phyloP scores from a whole-genome alignment of 1,140 invertebrate species.

The Nasonia longicornis region DNA sequence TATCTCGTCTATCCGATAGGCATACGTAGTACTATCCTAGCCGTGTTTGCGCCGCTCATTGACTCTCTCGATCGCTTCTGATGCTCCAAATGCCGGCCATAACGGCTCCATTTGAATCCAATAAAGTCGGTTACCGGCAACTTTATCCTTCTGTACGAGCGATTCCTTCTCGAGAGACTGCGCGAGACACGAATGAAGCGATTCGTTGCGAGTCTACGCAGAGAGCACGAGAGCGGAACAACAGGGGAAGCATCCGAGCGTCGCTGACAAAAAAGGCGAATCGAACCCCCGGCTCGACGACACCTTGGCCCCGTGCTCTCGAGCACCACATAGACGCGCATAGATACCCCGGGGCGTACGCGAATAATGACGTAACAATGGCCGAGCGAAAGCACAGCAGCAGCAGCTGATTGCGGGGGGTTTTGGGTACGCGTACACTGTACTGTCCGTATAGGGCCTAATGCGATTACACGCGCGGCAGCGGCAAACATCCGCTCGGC shows the following conservation, averaged over 20 bases:
- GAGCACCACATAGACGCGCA: not conserved
- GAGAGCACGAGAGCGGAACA: too few species aligned
- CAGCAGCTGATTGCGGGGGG: constrained; percentile 60
- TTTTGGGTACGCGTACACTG: constrained; percentile 35
- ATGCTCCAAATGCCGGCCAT: not conserved
- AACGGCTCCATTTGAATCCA: not conserved
- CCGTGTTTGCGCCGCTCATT: constrained; percentile 7
- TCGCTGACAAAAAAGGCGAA: constrained; percentile 6
- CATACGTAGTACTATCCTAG: not conserved
- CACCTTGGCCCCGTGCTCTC: not conserved
- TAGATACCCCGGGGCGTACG: constrained; percentile 53
- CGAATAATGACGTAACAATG: constrained; percentile 70
- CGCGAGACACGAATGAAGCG: too few species aligned
- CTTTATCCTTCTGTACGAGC: not conserved
- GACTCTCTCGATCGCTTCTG: not conserved
- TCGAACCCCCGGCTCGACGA: not conserved
- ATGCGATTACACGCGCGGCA: constrained; percentile 66
- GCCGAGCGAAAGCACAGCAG: constrained; percentile 60
- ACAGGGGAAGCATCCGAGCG: not conserved
- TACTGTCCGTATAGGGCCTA: constrained; percentile 47
- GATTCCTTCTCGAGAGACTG: not conserved
- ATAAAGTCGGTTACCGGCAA: not conserved
- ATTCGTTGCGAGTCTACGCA: too few species aligned
- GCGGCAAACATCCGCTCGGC: constrained; percentile 60
- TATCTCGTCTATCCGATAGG: not conserved